Evolutionary conservation across 2,113 vertebrate species (phyloP).

Genomic region (Carlito syrichta): DNA sequence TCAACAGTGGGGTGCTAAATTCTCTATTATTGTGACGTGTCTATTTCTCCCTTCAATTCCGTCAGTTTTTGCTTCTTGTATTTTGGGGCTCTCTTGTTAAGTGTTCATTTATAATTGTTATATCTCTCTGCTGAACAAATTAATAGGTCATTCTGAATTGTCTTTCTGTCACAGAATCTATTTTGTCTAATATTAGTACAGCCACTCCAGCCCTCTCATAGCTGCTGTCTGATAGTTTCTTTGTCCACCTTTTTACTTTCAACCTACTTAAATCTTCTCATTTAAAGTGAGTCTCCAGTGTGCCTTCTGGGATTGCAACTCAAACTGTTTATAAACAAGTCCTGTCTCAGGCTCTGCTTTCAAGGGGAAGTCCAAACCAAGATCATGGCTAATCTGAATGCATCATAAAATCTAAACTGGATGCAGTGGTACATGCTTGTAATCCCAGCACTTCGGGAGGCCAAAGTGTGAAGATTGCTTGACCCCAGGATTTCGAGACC

Average conservation of each 20-base stretch:
- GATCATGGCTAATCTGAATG: fast-evolving
- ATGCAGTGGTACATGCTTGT: too few relatives aligned
- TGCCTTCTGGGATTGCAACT: not conserved
- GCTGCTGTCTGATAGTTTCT: not conserved
- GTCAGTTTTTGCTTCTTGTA: not conserved
- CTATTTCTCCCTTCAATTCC: not conserved
- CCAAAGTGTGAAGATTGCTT: too few relatives aligned
- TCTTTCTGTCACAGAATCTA: not conserved
- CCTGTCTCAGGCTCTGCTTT: not conserved
- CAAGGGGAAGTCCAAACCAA: not conserved
- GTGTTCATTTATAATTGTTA: fast-evolving
- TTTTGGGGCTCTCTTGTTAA: not conserved
- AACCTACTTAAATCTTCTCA: not conserved
- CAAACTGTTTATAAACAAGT: not conserved
- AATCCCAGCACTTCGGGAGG: too few relatives aligned
- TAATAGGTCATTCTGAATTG: too few relatives aligned
- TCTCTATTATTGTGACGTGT: not conserved
- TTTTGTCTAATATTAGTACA: not conserved
- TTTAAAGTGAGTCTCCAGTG: not conserved
- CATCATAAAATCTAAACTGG: not conserved
- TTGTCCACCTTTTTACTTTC: not conserved
- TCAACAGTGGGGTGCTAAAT: not conserved
- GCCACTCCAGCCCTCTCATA: not conserved
- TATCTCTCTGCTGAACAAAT: not conserved
- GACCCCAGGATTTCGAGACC: too few relatives aligned